Base-by-base conservation (phyloP, 2,888 invertebrate genomes). In the Seira ritae region DNA sequence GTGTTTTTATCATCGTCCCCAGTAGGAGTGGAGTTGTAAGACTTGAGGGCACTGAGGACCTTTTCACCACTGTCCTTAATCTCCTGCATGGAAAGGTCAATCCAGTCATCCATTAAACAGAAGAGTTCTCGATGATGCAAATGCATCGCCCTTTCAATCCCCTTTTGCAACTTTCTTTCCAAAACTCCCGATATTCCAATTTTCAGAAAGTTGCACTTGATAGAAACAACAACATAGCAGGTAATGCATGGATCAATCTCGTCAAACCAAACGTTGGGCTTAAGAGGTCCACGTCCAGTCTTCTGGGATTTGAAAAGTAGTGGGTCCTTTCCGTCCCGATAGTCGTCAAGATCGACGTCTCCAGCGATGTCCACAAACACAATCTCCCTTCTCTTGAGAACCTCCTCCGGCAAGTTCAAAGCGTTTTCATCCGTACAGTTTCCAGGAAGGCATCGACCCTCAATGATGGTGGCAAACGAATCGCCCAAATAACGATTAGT, bases 91-190 rank as follows among this genome's bases (percentile, higher is more conserved):
- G 72, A 17, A 1, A 50, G 0, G 4, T 67, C 75, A n/a, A 77
- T 22, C 77, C 77, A 77, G 8, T 31, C 19, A 17, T 77, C 77
- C 1, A 77, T 69, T n/a, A 6, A 69, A 22, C 77, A 77, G 37
- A 37, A 77, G 12, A 77, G 20, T 46, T 77, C 77, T 1, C 77
- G 77, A 42, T 77, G 77, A 37, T 77, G 77, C 0, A 77, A 23
- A 17, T 12, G 12, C 60, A 77, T 20, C 1, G 77, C 55, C 1
- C 77, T 55, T 2, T 23, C 20, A n/a, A 77, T 31, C 10, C 77
- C 77, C 4, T 20, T n/a, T 6, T 77, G 77, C 4, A 77, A 69
- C 22, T 37, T 22, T 24, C 50, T 60, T 17, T 77, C 77, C 20
- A 60, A 37, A 12, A 10, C 8, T 17, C 69, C 62, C 0, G 69